Evolutionary conservation across 2,797 vertebrate species (phyloP).

Genomic region (Cyclopterus lumpus): DNA sequence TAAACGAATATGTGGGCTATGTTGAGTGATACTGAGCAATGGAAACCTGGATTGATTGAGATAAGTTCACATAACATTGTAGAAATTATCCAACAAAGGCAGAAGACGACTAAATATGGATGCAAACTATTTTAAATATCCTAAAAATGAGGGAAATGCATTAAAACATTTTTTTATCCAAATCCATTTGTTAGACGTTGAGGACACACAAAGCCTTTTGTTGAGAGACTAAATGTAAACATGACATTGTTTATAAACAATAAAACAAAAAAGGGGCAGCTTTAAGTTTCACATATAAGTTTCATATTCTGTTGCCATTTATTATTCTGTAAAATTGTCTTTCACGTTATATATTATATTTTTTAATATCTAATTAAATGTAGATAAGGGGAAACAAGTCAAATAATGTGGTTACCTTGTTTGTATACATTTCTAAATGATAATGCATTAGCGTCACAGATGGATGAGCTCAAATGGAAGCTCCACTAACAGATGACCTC

Average conservation of each 20-base stretch:
- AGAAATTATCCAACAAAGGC: background rate
- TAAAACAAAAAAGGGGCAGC: background rate
- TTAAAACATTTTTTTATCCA: background rate
- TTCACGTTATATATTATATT: background rate
- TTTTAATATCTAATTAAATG: background rate
- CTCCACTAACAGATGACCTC: slow-evolving; percentile 29
- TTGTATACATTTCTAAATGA: background rate
- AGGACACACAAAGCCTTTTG: background rate
- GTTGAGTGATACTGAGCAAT: background rate
- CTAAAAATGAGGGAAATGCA: background rate
- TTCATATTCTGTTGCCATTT: background rate
- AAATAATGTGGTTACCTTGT: background rate
- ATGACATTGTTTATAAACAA: background rate
- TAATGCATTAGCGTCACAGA: slow-evolving; percentile 5
- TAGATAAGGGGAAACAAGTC: background rate
- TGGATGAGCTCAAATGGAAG: slow-evolving; percentile 13
- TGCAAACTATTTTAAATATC: background rate
- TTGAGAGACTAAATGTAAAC: background rate
- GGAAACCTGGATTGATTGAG: too few species aligned
- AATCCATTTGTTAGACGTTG: background rate
- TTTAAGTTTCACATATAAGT: background rate
- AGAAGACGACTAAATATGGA: background rate
- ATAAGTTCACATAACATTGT: too few species aligned
- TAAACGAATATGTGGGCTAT: background rate
- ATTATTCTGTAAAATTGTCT: background rate